These are phyloP conservation scores for Thamnaconus septentrionalis DNA, from an alignment of 2,113 vertebrate species.

Conservation along the genomic window DNA sequence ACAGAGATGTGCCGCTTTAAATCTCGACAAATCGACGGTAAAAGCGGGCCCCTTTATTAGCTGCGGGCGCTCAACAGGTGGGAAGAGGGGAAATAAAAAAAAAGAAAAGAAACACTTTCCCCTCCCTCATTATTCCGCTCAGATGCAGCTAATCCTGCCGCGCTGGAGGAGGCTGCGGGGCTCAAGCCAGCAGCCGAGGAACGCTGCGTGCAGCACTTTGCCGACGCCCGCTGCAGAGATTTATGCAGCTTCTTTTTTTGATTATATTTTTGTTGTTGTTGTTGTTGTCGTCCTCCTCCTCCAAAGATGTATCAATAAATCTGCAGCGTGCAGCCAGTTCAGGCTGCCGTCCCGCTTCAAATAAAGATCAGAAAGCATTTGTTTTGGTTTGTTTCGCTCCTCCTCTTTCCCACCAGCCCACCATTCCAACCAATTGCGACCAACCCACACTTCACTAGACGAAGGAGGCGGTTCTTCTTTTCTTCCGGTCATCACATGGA, in stretches of 20 bases:
- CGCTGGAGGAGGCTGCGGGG: not conserved
- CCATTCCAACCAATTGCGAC: too few relatives aligned
- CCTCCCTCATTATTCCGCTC: too few relatives aligned
- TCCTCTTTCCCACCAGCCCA: not conserved
- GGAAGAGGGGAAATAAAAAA: not conserved
- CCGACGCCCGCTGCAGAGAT: constrained; percentile 42
- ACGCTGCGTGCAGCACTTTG: constrained; percentile 40
- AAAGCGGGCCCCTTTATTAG: constrained; percentile 2
- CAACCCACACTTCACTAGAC: too few relatives aligned
- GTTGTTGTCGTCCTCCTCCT: constrained; percentile 42
- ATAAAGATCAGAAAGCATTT: constrained; percentile 35
- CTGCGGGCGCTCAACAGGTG: not conserved
- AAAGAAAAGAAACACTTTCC: too few relatives aligned
- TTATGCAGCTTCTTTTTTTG: constrained; percentile 38
- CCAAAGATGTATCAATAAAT: constrained; percentile 60
- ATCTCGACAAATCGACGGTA: constrained; percentile 15
- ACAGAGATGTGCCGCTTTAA: constrained; percentile 2
- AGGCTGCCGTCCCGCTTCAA: constrained; percentile 41
- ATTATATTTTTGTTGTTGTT: too few relatives aligned
- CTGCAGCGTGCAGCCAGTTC: constrained; percentile 43
- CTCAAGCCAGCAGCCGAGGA: constrained; percentile 19
- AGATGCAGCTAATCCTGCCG: not conserved
- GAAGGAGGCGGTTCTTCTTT: too few relatives aligned
- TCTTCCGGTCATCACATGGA: too few relatives aligned
- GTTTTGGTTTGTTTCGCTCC: constrained; percentile 1